A percentile compares a stretch with the other conserved stretches of the same genome.
Conservation (phyloP, 2,888 invertebrate genomes). For the Lagria hirta region DNA sequence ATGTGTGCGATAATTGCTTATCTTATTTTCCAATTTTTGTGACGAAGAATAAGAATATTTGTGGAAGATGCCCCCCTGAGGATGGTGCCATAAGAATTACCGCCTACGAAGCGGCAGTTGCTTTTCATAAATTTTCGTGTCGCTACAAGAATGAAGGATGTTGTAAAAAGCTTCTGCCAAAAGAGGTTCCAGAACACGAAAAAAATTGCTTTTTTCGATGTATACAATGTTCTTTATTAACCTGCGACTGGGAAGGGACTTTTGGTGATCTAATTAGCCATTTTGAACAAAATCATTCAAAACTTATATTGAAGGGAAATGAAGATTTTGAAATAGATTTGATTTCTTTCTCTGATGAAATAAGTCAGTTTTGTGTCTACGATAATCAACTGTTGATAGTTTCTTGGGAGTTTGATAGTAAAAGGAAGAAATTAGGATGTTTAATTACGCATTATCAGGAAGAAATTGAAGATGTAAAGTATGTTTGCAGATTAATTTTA, state of each 20-base stretch:
- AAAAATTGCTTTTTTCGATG: conserved; percentile 35
- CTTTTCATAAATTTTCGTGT: conserved; percentile 43
- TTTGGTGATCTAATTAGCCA: not conserved
- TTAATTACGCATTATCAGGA: no score
- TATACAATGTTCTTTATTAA: not conserved
- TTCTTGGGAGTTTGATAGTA: not conserved
- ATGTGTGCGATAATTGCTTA: conserved; percentile 39
- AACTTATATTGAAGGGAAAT: not conserved
- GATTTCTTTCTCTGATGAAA: not conserved
- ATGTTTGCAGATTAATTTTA: not conserved
- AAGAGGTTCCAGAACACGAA: conserved; percentile 40
- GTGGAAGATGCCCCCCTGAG: conserved; percentile 35
- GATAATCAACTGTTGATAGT: conserved; percentile 3
- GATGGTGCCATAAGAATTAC: not conserved
- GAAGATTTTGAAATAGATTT: not conserved
- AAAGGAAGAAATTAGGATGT: not conserved
- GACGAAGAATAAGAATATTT: conserved; percentile 33
- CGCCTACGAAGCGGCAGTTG: conserved; percentile 38
- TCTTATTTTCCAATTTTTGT: conserved; percentile 41
- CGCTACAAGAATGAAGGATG: conserved; percentile 40
- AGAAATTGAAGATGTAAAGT: not conserved
- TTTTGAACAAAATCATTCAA: not conserved
- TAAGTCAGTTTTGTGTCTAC: not conserved
- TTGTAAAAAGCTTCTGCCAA: conserved; percentile 34
- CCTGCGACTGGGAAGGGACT: conserved; percentile 1